Base-by-base conservation (phyloP, 2,113 vertebrate species). In the Tachuris rubrigastra region DNA sequence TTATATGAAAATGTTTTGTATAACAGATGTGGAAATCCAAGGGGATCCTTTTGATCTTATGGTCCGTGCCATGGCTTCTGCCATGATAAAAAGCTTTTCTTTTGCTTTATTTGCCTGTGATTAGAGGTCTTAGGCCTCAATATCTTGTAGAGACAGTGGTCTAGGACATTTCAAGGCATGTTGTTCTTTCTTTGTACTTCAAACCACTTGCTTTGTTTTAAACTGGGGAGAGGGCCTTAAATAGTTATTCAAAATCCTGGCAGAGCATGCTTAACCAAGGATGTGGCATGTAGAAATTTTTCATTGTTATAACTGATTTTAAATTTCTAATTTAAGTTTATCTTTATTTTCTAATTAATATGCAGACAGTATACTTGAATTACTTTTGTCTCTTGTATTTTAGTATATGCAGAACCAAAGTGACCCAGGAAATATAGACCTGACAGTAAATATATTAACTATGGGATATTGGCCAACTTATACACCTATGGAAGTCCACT, bases 401-500 rank as follows among this genome's bases (percentile, higher is more conserved):
- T 56, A 98, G 98, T 98, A 98, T 71, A 98, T 98, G 97, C 98
- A 98, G 95, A 98, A 98, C 79, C 98, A 98, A 69, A 98, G 97
- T 74, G 96, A 98, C 39, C 97, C 98, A 14, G 98, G 98, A 86
- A 97, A 97, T 49, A 98, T 98, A 91, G 98, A 98, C 58, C 96
- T 98, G 67, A 98, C 98, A 5, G 98, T 98, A 67, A 98, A 98
- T 90, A 98, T 98, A 78, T 97, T 98, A 47, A 98, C 98, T 18
- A 98, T 98, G 98, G 98, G 98, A 11, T 98, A 98, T 49, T 98
- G 98, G 98, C 98, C 98, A 28, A 98, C 98, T 3, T 98, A 98
- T 1, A 98, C 97, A 10, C 98, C 98, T 37, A 96, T 98, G 98
- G 98, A 98, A 71, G 98, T 98, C 35, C 98, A 98, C 68, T 92